A percentile compares a stretch with the other conserved stretches of the same genome.
Evolutionary conservation across 2,113 vertebrate genomes (phyloP).

Genomic region (Chitala chitala): DNA sequence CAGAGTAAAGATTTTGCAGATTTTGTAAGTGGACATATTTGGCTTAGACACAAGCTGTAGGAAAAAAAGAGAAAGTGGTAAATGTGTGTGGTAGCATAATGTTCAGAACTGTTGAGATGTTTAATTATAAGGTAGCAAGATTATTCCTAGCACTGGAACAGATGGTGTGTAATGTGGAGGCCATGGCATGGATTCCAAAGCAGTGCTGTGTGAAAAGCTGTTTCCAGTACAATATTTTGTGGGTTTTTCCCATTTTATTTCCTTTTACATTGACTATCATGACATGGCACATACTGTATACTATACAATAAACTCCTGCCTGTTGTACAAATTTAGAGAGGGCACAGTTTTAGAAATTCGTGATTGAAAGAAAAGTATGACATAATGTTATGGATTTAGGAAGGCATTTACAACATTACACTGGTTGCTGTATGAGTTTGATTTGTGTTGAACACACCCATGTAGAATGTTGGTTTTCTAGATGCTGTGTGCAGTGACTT

Average conservation of each 20-base stretch:
- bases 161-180: background rate
- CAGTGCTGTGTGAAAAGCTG: no score
- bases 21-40: background rate
- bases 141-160: background rate
- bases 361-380: background rate
- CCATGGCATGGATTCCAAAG: background rate
- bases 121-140: background rate
- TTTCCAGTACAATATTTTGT: no score
- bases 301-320: no score
- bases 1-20: no score
- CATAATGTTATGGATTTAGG: background rate
- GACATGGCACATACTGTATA: background rate
- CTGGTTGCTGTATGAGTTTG: background rate
- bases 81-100: background rate
- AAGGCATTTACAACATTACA: background rate
- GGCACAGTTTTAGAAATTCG: no score
- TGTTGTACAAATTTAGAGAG: no score
- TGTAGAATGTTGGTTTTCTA: background rate
- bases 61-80: background rate
- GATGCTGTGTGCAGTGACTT: no score
- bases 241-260: conserved; percentile 18
- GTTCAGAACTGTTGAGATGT: background rate
- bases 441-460: background rate
- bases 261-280: conserved; percentile 32
- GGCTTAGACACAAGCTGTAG: background rate